Base-by-base conservation (phyloP, 2,113 vertebrate species). In the Upupa epops region DNA sequence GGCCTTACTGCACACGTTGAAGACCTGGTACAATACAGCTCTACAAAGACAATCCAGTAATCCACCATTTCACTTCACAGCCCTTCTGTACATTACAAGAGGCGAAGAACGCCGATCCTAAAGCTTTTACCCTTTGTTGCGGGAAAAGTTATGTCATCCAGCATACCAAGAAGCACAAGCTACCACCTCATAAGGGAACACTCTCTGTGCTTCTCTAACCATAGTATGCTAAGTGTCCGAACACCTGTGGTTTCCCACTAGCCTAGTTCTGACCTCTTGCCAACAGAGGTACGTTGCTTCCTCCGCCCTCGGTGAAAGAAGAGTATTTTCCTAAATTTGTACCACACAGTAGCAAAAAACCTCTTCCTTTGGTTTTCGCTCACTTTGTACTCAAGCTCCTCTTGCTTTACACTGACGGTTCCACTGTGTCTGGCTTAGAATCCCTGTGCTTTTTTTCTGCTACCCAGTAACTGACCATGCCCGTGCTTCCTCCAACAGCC, bases 141-240 rank as follows among this genome's bases (percentile, higher is more conserved):
- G 11, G 18, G 18, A 13, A 88, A 72, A 80, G 14, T 4, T 8
- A 42, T 6, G 5, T 49, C 22, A 29, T 42, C 29, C 12, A 6
- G 6, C 5, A 69, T 1, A 2, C 22, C 18, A 56, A 46, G 18
- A 79, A 8, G 58, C 20, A 59, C 5, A 12, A 34, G 34, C 14
- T 26, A 55, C 40, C 40, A 60, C 7, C 32, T 46, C 60, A 42
- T 19, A 10, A 5, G 2, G 19, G n/a, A 83, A 56, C 14, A 40
- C 0, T 0, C 26, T 9, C 34, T 13, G 16, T 11, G 18, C 26
- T 58, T 55, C 42, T n/a, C 69, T 40, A 6, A 55, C 4, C 12
- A 2, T 24, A 17, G 31, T 2, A 56, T 25, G 52, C 21, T 3
- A 34, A 26, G 5, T 3, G 12, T 68, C 24, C 40, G 48, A 34